Conservation (phyloP, 2,797 vertebrate genomes). For the Acipenser transmontanus region DNA sequence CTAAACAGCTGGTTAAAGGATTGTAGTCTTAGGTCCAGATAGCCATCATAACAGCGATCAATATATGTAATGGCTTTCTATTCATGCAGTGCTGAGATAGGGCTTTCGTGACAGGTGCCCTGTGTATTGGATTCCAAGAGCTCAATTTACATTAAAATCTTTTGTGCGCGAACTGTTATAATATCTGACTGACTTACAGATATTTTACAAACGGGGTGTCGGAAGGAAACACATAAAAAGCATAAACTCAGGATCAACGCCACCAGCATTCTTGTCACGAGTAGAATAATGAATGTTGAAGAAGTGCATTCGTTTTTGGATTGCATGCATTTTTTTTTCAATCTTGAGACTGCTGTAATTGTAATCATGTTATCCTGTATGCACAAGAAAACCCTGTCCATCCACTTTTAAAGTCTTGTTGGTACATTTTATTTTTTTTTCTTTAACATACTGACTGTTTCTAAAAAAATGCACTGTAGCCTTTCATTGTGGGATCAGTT, state of each 20-base stretch:
- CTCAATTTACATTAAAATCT: not conserved
- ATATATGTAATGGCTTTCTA: not conserved
- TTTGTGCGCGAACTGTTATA: not conserved
- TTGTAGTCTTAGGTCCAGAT: no score
- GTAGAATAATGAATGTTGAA: not conserved
- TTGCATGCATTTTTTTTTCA: not conserved
- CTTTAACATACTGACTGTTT: no score
- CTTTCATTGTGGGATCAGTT: no score
- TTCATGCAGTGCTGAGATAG: not conserved
- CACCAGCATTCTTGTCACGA: not conserved
- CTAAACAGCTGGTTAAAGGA: constrained; percentile 13
- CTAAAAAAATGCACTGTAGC: no score
- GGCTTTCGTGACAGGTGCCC: not conserved
- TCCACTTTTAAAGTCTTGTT: no score
- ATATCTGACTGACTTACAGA: not conserved
- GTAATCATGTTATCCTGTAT: no score
- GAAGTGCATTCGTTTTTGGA: not conserved
- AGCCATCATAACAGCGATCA: no score
- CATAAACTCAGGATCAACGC: not conserved
- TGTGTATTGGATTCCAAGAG: not conserved
- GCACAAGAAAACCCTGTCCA: no score
- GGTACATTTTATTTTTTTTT: no score
- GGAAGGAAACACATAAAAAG: not conserved
- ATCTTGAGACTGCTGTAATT: not conserved
- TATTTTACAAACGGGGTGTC: not conserved